Evolutionary conservation across 1,140 invertebrate species (phyloP).

Genomic region (Brachystomella parvula): DNA sequence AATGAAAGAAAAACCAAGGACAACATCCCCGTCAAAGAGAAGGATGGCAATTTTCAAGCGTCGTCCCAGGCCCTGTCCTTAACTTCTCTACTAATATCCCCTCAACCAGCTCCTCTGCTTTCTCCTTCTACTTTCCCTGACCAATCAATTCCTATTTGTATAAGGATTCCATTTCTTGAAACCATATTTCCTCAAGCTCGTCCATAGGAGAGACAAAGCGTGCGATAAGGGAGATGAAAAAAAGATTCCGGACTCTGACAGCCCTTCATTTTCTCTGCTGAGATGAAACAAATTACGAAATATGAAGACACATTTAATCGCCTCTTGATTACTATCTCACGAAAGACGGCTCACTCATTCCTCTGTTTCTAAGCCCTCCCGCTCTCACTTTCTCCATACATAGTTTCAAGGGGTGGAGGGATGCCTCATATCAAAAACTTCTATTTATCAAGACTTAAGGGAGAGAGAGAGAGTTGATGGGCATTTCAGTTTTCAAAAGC

Average conservation of each 20-base stretch:
- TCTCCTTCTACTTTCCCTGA: background rate
- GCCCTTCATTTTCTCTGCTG: background rate
- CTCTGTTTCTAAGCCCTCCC: background rate
- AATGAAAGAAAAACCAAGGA: slow-evolving; percentile 8
- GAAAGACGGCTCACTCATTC: background rate
- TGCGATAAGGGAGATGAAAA: background rate
- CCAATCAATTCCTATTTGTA: background rate
- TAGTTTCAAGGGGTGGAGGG: too few relatives aligned
- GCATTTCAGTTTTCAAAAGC: background rate
- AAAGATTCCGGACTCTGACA: slow-evolving; percentile 1
- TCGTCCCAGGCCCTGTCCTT: background rate
- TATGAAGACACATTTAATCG: slow-evolving; percentile 29
- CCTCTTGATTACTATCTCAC: slow-evolving; percentile 17
- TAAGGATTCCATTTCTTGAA: background rate
- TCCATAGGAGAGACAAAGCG: too few relatives aligned
- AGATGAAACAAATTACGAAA: slow-evolving; percentile 26
- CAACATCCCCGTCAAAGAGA: background rate
- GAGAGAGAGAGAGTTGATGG: too few relatives aligned
- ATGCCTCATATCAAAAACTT: too few relatives aligned
- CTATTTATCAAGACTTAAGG: too few relatives aligned
- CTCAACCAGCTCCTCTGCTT: background rate
- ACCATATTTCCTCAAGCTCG: background rate
- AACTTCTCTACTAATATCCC: background rate
- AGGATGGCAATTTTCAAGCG: background rate
- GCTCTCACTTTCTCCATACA: background rate